These are phyloP conservation scores for Acridotheres tristis DNA, from an alignment of 2,797 vertebrate genomes.

Conservation along the genomic window DNA sequence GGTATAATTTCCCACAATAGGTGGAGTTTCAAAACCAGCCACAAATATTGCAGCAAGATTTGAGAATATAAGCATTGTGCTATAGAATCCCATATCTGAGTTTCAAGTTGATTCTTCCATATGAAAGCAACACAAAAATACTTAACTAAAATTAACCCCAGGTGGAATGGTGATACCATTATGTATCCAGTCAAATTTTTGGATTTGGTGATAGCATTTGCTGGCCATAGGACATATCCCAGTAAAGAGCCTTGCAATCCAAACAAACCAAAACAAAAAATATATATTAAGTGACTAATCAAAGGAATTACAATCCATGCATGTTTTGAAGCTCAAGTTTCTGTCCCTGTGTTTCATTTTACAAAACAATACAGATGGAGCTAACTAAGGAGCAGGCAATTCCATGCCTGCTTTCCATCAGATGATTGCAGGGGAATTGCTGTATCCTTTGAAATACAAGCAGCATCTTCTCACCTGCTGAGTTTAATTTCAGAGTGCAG, in stretches of 20 bases:
- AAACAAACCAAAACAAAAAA: not conserved
- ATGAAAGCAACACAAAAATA: not conserved
- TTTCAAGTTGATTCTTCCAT: not conserved
- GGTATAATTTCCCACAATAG: not conserved
- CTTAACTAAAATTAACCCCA: not conserved
- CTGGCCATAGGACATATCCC: not conserved
- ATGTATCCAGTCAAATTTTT: not conserved
- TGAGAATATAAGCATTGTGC: not conserved
- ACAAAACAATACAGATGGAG: not conserved
- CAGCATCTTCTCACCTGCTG: not conserved
- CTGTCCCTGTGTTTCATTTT: not conserved
- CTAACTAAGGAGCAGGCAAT: not conserved
- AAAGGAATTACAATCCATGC: not conserved
- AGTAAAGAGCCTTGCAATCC: not conserved
- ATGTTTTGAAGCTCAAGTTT: not conserved
- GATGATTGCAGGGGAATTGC: not conserved
- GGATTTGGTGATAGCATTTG: not conserved
- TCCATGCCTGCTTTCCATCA: not conserved
- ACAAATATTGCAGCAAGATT: not conserved
- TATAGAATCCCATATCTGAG: not conserved
- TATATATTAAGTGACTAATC: not conserved
- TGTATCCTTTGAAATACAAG: not conserved
- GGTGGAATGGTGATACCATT: not conserved
- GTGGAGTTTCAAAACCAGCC: not conserved
- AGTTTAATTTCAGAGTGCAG: constrained; percentile 28